phyloP scores from a whole-genome alignment of 2,113 vertebrate species.

The Nesospiza acunhae region DNA sequence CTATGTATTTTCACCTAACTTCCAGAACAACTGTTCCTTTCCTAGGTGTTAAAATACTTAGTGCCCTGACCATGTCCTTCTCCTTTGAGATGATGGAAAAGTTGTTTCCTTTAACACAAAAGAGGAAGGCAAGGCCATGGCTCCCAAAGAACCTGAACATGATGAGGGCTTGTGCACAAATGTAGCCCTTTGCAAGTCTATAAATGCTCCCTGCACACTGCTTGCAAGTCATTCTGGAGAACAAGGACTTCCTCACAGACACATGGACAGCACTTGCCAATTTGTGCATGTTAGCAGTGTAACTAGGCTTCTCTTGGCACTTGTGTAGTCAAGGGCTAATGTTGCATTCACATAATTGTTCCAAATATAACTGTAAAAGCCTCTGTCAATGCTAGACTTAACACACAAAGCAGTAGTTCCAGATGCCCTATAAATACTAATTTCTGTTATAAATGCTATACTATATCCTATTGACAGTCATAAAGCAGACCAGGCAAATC shows the following conservation, averaged over 20 bases:
- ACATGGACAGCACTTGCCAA: neutral
- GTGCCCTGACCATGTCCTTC: no score
- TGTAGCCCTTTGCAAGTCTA: neutral
- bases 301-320: neutral
- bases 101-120: neutral
- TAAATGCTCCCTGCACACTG: neutral
- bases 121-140: neutral
- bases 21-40: neutral
- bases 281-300: accelerated
- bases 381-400: neutral
- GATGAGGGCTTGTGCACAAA: neutral
- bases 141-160: neutral
- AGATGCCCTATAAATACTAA: neutral
- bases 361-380: neutral
- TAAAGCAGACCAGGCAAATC: neutral
- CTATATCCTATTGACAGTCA: neutral
- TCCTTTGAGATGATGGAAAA: neutral
- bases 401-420: neutral
- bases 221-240: neutral
- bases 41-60: neutral
- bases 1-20: neutral
- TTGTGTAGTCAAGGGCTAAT: neutral
- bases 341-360: neutral
- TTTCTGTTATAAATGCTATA: neutral
- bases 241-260: neutral